Base-by-base conservation (phyloP, 2,888 invertebrate genomes). In the Eupeodes latifasciatus region DNA sequence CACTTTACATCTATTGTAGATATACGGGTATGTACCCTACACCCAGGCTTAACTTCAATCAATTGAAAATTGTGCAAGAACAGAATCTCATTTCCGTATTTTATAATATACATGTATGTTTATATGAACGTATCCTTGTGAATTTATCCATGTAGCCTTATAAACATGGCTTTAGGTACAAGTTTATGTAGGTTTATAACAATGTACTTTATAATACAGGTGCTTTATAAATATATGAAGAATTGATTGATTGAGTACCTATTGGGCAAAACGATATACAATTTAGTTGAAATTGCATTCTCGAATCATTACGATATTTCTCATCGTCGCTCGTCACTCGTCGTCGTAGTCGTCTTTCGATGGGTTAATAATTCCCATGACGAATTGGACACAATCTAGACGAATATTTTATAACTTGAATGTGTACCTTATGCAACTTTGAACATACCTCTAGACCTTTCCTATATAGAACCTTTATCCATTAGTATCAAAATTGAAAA, bases 81-180 rank as follows among this genome's bases (percentile, higher is more conserved):
- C 34, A 36, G 69, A 40, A 53, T 53, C 36, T 53, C 69, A 69
- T 69, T 69, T 69, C 69, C 53, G 69, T 67, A 69, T 36, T 69
- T 53, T 69, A 53, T 36, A 67, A 53, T 36, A 67, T 69, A 5
- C 40, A 5, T 40, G 5, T 40, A 40, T 4, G 19, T 19, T 19
- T 19, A 40, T 5, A 40, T 40, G 5, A 1, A 7, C 40, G 1
- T 40, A 40, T n/a, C n/a, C n/a, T 27, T 2, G 34, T 12, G 34
- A 44, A 47, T 1, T 16, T 62, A 16, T 27, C 27, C 27, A 27
- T 27, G 27, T 27, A 27, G 2, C 36, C 44, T 44, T 44, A 19
- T 44, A 44, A 64, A 64, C 64, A 64, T 7, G 44, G 19, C 11
- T 36, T 27, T 27, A 27, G 27, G 27, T 36, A 19, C 7, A 64